Conservation (phyloP, 1,140 invertebrate species). For the Aradophagus sp. region DNA sequence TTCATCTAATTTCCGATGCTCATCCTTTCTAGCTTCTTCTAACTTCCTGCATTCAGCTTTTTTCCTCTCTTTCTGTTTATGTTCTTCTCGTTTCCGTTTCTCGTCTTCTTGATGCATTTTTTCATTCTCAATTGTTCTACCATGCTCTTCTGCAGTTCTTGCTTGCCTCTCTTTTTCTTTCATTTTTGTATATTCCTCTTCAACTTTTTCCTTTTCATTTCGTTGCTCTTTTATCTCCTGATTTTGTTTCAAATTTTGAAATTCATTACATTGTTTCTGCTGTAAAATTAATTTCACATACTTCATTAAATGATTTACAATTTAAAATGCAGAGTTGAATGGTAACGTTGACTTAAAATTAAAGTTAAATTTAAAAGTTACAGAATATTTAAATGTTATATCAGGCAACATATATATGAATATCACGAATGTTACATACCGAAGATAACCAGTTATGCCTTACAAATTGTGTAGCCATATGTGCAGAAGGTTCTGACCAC, state of each 20-base stretch:
- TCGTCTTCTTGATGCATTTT: conserved; percentile 74
- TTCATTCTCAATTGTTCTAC: too few relatives aligned
- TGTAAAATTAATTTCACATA: too few relatives aligned
- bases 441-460: conserved; percentile 70
- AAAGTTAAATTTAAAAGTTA: too few relatives aligned
- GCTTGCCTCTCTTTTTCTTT: conserved; percentile 75
- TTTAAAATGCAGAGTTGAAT: not conserved
- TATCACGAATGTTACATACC: too few relatives aligned
- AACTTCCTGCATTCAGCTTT: conserved; percentile 75
- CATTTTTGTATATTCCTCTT: conserved; percentile 66
- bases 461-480: conserved; percentile 66
- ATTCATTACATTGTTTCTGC: conserved; percentile 67
- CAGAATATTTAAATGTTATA: too few relatives aligned
- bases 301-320: conserved; percentile 16
- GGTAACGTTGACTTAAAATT: too few relatives aligned
- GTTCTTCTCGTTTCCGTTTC: conserved; percentile 68
- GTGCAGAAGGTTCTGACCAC: conserved; percentile 68
- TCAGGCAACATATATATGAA: too few relatives aligned
- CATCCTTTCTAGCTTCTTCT: conserved; percentile 70
- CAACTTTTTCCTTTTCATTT: conserved; percentile 68
- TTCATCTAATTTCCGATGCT: conserved; percentile 72
- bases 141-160: conserved; percentile 62
- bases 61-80: conserved; percentile 74
- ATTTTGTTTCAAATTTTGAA: conserved; percentile 68
- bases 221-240: conserved; percentile 74